Percentiles rank a stretch among this genome's conserved stretches.
phyloP scores from a whole-genome alignment of 2,888 invertebrate species.

The Caenorhabditis uteleia region DNA sequence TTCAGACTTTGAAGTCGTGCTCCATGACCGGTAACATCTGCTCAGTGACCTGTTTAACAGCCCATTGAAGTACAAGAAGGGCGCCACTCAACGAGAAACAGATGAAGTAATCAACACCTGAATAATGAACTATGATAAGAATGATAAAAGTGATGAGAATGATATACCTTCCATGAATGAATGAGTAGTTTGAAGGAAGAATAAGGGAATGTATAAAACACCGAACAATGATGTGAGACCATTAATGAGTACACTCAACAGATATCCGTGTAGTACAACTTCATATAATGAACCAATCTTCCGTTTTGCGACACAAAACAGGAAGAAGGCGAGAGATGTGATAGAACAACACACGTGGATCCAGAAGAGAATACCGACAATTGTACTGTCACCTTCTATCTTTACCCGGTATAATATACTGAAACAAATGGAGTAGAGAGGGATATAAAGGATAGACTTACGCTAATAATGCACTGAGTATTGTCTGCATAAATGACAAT shows the following conservation, averaged over 20 bases:
- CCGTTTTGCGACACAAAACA: slow-evolving; percentile 42
- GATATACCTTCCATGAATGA: slow-evolving; percentile 43
- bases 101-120: slow-evolving; percentile 32
- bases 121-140: background rate
- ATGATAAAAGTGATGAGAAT: background rate
- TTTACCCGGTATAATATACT: slow-evolving; percentile 44
- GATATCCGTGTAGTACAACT: slow-evolving; percentile 51
- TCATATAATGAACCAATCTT: slow-evolving; percentile 54
- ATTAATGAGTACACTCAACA: slow-evolving; percentile 52
- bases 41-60: slow-evolving; percentile 40
- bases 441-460: slow-evolving; percentile 9
- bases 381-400: slow-evolving; percentile 36
- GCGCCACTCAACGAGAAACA: slow-evolving; percentile 17
- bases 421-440: slow-evolving; percentile 2
- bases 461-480: slow-evolving; percentile 16
- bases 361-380: slow-evolving; percentile 48
- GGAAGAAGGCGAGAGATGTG: slow-evolving; percentile 38
- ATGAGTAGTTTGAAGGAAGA: slow-evolving; percentile 50
- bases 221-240: slow-evolving; percentile 53
- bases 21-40: slow-evolving; percentile 54
- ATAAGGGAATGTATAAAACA: slow-evolving; percentile 48
- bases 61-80: slow-evolving; percentile 26
- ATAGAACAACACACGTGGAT: slow-evolving; percentile 47
- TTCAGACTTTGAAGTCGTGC: slow-evolving; percentile 40
- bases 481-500: slow-evolving; percentile 23